phyloP scores from a whole-genome alignment of 2,797 vertebrate species.

The Esox masquinongy region DNA sequence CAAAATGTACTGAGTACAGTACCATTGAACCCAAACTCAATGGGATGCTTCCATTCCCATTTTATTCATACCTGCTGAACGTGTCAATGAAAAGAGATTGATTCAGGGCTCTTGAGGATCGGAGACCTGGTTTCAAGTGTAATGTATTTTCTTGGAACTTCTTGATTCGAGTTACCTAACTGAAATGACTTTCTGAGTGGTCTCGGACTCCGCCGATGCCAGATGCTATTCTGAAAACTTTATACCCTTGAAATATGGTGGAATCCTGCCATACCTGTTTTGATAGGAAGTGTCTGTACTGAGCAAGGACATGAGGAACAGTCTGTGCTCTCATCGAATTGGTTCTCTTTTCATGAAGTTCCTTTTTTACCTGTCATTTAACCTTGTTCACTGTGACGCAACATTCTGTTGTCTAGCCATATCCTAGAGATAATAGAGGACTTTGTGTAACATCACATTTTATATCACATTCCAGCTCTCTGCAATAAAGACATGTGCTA shows the following conservation, averaged over 20 bases:
- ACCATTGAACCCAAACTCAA: not conserved
- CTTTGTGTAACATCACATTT: too few relatives aligned
- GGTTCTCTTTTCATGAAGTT: not conserved
- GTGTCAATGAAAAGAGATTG: not conserved
- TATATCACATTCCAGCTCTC: not conserved
- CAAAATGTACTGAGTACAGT: not conserved
- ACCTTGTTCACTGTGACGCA: not conserved
- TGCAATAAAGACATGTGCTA: not conserved
- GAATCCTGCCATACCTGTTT: not conserved
- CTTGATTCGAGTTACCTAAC: not conserved
- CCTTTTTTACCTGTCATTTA: not conserved
- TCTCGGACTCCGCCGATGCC: not conserved
- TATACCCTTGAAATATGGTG: not conserved
- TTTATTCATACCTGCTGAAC: not conserved
- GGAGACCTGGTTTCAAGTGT: not conserved
- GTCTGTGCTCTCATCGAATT: not conserved
- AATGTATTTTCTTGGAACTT: not conserved
- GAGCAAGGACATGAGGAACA: not conserved
- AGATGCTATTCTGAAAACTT: not conserved
- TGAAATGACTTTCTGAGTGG: not conserved
- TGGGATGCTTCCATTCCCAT: not conserved
- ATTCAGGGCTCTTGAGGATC: not conserved
- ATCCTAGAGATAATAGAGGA: too few relatives aligned
- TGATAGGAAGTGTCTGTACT: not conserved
- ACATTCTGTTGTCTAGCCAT: not conserved